These are phyloP conservation scores for Pseudomyrmex gracilis DNA, from an alignment of 1,140 invertebrate species.

Conservation along the genomic window DNA sequence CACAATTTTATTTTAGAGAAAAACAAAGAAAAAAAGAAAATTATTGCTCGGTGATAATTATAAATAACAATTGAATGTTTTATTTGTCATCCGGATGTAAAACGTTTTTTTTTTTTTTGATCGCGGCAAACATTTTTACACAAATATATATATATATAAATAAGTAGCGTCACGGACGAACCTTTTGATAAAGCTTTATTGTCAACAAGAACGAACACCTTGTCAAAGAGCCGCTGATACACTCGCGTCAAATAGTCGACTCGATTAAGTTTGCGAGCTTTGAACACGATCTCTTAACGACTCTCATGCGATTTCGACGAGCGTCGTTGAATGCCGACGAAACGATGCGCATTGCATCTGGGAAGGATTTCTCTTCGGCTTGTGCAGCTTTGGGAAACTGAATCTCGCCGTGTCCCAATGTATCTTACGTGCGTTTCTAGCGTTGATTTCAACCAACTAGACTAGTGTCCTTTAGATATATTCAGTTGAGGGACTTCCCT, in stretches of 20 bases:
- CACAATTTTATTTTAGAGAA: no score
- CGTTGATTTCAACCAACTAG: conserved; percentile 16
- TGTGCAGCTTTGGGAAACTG: conserved; percentile 49
- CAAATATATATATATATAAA: no score
- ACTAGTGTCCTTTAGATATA: conserved; percentile 15
- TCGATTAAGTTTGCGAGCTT: conserved; percentile 38
- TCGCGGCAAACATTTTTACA: background rate
- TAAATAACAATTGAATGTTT: conserved; percentile 17
- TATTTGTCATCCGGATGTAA: background rate
- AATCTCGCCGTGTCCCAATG: conserved; percentile 47
- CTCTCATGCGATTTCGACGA: conserved; percentile 22
- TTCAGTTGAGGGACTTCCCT: conserved; percentile 36
- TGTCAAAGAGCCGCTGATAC: conserved; percentile 12
- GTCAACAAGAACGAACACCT: background rate
- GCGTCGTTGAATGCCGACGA: conserved; percentile 19
- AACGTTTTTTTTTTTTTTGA: background rate
- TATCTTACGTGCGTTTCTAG: background rate
- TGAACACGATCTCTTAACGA: conserved; percentile 39
- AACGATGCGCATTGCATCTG: conserved; percentile 19
- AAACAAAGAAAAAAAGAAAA: no score
- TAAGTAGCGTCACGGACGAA: background rate
- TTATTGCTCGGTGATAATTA: background rate
- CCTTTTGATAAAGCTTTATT: background rate
- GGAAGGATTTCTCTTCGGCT: background rate
- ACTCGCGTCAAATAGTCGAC: background rate